Conservation (phyloP, 2,888 invertebrate genomes). For the Cheilosia impressa region DNA sequence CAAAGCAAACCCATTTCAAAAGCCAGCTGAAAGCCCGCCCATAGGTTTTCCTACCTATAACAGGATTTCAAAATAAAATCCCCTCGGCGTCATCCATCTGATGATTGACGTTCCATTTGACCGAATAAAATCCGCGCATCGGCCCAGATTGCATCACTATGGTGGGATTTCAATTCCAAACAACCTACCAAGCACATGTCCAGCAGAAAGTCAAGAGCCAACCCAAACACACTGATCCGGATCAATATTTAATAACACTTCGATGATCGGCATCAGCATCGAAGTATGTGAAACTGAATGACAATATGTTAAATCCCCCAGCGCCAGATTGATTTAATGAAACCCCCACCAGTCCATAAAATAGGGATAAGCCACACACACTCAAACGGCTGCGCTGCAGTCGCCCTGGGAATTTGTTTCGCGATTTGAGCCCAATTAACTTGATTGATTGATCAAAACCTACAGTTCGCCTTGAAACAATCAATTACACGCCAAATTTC, state of each 20-base stretch:
- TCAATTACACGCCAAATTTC: conserved; percentile 70
- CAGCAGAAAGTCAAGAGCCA: conserved; percentile 8
- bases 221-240: neutral
- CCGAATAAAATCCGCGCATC: too few species aligned
- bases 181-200: neutral
- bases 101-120: too few species aligned
- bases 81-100: too few species aligned
- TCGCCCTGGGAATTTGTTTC: conserved; percentile 42
- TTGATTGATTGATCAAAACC: conserved; percentile 71
- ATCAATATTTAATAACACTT: conserved; percentile 46
- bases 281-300: neutral
- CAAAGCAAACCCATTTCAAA: too few species aligned
- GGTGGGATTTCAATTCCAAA: neutral
- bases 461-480: conserved; percentile 62
- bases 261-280: conserved; percentile 23
- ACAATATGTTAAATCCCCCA: conserved; percentile 6
- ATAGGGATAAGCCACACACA: conserved; percentile 3
- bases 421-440: conserved; percentile 69
- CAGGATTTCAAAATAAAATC: too few species aligned
- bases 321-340: conserved; percentile 41
- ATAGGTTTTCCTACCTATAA: too few species aligned
- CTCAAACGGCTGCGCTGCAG: neutral
- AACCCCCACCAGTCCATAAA: conserved; percentile 18
- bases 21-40: too few species aligned
- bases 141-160: too few species aligned